Percentiles rank a stretch among this genome's conserved stretches.
phyloP scores from a whole-genome alignment of 2,113 vertebrate species.

The Pyxicephalus adspersus region DNA sequence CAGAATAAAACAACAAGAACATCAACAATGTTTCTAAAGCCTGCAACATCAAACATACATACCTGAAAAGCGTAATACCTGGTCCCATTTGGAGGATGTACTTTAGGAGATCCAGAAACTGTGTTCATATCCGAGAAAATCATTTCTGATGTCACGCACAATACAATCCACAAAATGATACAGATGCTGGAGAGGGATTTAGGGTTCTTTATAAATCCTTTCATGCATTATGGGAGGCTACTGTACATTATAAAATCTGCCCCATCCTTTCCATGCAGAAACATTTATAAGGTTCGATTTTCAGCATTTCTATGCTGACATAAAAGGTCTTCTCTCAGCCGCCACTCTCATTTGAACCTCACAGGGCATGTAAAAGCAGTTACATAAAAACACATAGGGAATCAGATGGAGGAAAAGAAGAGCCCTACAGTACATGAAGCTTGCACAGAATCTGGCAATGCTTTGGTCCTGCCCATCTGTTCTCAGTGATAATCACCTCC shows the following conservation, averaged over 20 bases:
- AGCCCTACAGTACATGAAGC: conserved; percentile 71
- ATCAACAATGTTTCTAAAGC: background rate
- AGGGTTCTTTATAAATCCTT: conserved; percentile 73
- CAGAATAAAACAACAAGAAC: background rate
- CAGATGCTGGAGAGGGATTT: conserved; percentile 68
- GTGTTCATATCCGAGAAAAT: conserved; percentile 97
- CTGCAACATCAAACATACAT: conserved; percentile 71
- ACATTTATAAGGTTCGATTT: conserved; percentile 64
- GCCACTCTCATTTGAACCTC: conserved; percentile 63
- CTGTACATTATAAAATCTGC: conserved; percentile 70
- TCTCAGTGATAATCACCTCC: conserved; percentile 88
- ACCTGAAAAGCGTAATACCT: conserved; percentile 97
- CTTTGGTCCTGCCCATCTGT: conserved; percentile 84
- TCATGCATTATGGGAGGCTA: conserved; percentile 69
- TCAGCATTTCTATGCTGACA: conserved; percentile 65
- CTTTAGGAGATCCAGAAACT: conserved; percentile 93
- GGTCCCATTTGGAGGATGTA: conserved; percentile 95
- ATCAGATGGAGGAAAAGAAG: conserved; percentile 52
- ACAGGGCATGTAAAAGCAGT: conserved; percentile 54
- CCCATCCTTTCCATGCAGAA: conserved; percentile 67
- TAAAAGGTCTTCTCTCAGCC: conserved; percentile 62
- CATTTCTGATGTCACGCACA: conserved; percentile 83
- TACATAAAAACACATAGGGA: conserved; percentile 44
- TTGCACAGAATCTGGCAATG: conserved; percentile 77
- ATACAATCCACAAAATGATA: conserved; percentile 80